A percentile compares a stretch with the other conserved stretches of the same genome.
Evolutionary conservation across 2,113 vertebrate species (phyloP).

Genomic region (Pica pica): DNA sequence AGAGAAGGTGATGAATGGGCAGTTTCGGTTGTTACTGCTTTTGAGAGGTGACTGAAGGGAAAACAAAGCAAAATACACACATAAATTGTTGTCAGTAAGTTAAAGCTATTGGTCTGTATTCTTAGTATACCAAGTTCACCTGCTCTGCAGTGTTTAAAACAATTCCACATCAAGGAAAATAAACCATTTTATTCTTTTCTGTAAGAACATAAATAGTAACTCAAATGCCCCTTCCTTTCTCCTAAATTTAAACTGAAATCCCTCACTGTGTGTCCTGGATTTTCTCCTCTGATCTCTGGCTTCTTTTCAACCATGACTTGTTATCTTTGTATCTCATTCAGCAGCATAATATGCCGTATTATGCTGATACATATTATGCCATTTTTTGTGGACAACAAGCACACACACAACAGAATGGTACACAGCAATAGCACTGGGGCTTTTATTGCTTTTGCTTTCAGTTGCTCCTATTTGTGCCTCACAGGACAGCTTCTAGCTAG

Average conservation of each 20-base stretch:
- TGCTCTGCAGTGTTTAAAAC: not conserved
- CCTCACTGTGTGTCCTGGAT: not conserved
- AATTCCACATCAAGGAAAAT: not conserved
- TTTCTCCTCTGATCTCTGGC: not conserved
- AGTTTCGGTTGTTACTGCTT: not conserved
- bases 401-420: not conserved
- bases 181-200: not conserved
- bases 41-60: conserved; percentile 17
- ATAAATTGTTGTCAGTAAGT: not conserved
- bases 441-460: not conserved
- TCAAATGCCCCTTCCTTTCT: not conserved
- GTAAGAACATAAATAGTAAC: not conserved
- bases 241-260: not conserved
- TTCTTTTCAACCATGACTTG: not conserved
- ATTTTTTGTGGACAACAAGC: not conserved
- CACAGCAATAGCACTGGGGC: not conserved
- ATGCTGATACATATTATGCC: not conserved
- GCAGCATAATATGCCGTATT: not conserved
- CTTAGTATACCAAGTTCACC: not conserved
- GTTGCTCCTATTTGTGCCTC: not conserved
- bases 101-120: not conserved
- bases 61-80: not conserved
- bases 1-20: not conserved
- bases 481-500: not conserved
- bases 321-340: not conserved